Conservation (phyloP, 2,888 invertebrate genomes). For the Plemyria rubiginata region DNA sequence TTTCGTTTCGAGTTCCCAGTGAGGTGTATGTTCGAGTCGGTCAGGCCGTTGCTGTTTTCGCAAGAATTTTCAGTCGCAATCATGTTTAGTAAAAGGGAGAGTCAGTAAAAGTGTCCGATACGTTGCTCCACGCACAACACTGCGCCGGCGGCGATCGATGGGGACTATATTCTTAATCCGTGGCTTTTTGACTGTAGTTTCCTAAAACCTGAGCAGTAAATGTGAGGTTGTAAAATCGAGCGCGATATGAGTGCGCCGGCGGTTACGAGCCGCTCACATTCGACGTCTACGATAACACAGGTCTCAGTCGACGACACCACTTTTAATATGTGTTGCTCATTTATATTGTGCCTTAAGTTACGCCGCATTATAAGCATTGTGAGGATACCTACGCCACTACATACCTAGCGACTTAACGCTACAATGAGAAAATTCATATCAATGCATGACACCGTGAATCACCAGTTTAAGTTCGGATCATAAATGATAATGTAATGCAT, state of each 20-base stretch:
- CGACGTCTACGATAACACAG: conserved; percentile 75
- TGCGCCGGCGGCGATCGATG: conserved; percentile 58
- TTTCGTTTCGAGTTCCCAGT: conserved; percentile 56
- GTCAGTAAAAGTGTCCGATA: conserved; percentile 66
- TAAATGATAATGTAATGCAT: too few species aligned
- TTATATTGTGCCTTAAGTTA: conserved; percentile 73
- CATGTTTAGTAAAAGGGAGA: conserved; percentile 69
- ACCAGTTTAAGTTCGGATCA: not conserved
- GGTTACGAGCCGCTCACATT: conserved; percentile 72
- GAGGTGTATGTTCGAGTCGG: conserved; percentile 69
- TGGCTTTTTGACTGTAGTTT: conserved; percentile 68
- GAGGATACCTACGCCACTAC: conserved; percentile 45
- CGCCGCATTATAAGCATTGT: conserved; percentile 58
- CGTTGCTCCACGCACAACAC: conserved; percentile 62
- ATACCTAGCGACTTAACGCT: conserved; percentile 36
- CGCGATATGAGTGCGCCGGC: conserved; percentile 69
- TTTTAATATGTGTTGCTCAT: conserved; percentile 74
- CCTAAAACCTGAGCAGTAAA: conserved; percentile 78
- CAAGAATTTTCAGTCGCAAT: conserved; percentile 63
- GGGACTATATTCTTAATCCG: conserved; percentile 69
- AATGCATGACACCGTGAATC: conserved; percentile 3
- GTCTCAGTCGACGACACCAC: conserved; percentile 69
- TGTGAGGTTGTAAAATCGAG: conserved; percentile 72
- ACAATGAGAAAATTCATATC: conserved; percentile 8
- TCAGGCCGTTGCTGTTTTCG: conserved; percentile 60